Evolutionary conservation across 2,888 invertebrate genomes (phyloP), one percentile per base, ranked within the genome.

Genomic region (Ctenicera cuprea): DNA sequence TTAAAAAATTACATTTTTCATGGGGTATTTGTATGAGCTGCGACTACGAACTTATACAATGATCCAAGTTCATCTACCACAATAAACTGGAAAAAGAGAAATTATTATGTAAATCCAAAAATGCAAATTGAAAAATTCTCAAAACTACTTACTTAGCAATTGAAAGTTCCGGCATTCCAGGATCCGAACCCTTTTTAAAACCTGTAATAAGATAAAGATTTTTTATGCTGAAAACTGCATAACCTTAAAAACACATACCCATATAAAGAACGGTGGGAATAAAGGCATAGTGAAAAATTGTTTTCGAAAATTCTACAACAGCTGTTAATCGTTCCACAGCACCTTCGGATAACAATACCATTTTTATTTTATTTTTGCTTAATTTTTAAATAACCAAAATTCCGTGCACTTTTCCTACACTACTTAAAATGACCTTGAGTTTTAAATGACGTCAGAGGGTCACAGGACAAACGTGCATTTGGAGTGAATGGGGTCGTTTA

Each of bases 231-330:
- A 20, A 18, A 8, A 9, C 9, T 33, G 7, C 33, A 1, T 33
- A 33, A 33, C 33, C 33, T 33, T 33, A 33, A 33, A 33, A 33
- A 8, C 7, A 8, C 33, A 8, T 33, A 92, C 93, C 93, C 85
- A 93, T 85, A 86, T 92, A 93, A 14, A 93, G 83, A 26, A 93
- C 90, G 43, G 91, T 88, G 0, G 93, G 93, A 73, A 93, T 91
- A 77, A 93, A 93, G 50, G 92, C 92, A 89, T 91, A 92, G 80
- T 93, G 92, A 78, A 93, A 92, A 68, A 90, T 87, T 0, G 90
- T 90, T 85, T 92, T 92, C 9, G 89, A 88, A 0, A 90, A 77
- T 52, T 89, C 89, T 54, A 92, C 86, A 7, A 93, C 90, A 30
- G 90, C 85, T 38, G 89, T 88, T 57, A 93, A 84, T 79, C 93